phyloP scores from a whole-genome alignment of 2,888 invertebrate genomes.

The Pseudanteris insignis region DNA sequence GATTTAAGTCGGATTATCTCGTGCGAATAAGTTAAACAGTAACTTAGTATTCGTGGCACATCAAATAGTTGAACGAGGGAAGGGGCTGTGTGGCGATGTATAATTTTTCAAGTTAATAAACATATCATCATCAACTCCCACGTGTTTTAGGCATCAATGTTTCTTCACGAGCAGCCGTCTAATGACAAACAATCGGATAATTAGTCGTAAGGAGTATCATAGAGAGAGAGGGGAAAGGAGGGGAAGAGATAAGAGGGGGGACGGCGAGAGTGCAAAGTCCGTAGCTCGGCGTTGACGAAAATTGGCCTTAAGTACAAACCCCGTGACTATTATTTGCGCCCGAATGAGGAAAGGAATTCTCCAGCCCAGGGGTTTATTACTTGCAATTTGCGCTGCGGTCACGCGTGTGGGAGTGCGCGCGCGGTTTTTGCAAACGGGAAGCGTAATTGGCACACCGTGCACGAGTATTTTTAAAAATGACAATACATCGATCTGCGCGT shows the following conservation, averaged over 20 bases:
- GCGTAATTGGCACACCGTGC: no score
- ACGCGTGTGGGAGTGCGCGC: conserved; percentile 19
- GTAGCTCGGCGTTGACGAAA: conserved; percentile 22
- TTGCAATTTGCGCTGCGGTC: conserved; percentile 24
- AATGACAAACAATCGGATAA: no score
- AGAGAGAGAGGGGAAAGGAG: background rate
- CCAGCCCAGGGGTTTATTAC: conserved; percentile 22
- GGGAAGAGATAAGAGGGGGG: background rate
- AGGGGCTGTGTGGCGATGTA: no score
- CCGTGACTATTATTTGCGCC: conserved; percentile 29
- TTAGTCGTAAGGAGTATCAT: no score
- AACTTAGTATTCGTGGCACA: no score
- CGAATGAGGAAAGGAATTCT: conserved; percentile 16
- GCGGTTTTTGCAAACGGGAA: background rate
- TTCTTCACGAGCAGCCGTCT: no score
- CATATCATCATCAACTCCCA: no score
- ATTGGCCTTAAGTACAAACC: conserved; percentile 28
- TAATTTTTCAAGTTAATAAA: no score
- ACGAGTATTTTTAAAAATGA: conserved; percentile 11
- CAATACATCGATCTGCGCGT: conserved; percentile 4
- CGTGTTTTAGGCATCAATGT: no score
- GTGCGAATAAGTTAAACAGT: no score
- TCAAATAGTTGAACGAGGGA: no score
- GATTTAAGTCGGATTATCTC: no score
- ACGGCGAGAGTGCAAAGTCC: background rate